Conservation (phyloP, 2,888 invertebrate genomes). For the Aleiodes leptofemur region DNA sequence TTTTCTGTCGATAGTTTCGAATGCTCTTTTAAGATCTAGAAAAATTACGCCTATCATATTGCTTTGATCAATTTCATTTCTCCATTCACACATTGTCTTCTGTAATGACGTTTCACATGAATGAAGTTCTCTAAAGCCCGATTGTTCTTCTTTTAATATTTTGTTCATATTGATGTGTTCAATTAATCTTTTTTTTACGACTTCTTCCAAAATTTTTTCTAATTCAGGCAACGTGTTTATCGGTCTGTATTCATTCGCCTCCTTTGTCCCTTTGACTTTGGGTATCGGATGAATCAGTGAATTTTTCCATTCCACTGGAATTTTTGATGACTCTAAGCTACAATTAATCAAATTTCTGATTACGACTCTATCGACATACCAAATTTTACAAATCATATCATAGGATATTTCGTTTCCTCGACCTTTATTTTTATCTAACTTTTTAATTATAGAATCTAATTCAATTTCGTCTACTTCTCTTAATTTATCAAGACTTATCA, state of each 20-base stretch:
- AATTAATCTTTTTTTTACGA: slow-evolving; percentile 43
- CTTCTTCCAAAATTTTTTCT: slow-evolving; percentile 35
- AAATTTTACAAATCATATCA: too few species aligned
- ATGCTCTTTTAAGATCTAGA: slow-evolving; percentile 51
- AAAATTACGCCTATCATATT: slow-evolving; percentile 45
- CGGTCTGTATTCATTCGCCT: neutral
- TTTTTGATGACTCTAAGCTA: slow-evolving; percentile 17
- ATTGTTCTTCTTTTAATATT: slow-evolving; percentile 44
- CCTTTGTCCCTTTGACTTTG: neutral
- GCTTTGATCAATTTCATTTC: slow-evolving; percentile 37
- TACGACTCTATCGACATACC: too few species aligned
- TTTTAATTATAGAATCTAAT: neutral
- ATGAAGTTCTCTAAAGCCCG: slow-evolving; percentile 48
- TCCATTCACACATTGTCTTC: slow-evolving; percentile 45
- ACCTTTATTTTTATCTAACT: too few species aligned
- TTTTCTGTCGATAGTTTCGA: slow-evolving; percentile 50
- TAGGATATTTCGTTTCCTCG: neutral
- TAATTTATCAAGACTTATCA: neutral
- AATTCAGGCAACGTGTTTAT: slow-evolving; percentile 18
- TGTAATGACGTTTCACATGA: slow-evolving; percentile 51
- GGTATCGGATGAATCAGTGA: neutral
- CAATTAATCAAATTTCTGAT: too few species aligned
- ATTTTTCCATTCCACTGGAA: neutral
- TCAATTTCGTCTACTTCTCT: neutral
- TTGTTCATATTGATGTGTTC: slow-evolving; percentile 47